Evolutionary conservation across 1,140 invertebrate species (phyloP).

Genomic region (Tenebrio molitor): DNA sequence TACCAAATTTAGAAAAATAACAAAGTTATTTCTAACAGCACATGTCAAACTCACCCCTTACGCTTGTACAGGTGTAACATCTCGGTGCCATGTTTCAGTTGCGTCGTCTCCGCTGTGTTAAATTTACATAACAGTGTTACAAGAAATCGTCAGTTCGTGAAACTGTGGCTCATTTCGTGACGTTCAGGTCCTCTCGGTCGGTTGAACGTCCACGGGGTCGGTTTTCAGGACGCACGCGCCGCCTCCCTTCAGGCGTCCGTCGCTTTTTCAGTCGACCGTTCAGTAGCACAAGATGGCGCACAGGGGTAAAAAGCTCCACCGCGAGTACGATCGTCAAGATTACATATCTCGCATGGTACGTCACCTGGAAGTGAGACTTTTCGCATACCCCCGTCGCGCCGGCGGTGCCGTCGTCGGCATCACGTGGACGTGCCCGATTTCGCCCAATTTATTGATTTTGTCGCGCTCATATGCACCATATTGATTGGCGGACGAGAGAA

Average conservation of each 20-base stretch:
- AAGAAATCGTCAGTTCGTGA: no score
- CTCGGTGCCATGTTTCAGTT: no score
- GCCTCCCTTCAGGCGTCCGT: conserved; percentile 47
- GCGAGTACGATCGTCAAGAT: conserved; percentile 48
- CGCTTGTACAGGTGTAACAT: no score
- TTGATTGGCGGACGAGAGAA: conserved; percentile 44
- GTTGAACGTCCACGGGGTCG: background rate
- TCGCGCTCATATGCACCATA: conserved; percentile 20
- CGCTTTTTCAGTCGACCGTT: conserved; percentile 1
- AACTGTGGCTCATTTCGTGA: no score
- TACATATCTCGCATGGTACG: conserved; percentile 61
- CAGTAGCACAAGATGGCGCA: conserved; percentile 61
- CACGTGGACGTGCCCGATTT: background rate
- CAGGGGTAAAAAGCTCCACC: conserved; percentile 52
- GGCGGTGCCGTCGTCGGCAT: background rate
- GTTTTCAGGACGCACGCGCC: conserved; percentile 23
- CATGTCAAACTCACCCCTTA: no score
- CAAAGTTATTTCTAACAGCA: no score
- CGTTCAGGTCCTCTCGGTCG: no score
- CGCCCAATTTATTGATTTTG: conserved; percentile 20
- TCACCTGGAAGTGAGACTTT: conserved; percentile 35
- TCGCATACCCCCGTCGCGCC: background rate
- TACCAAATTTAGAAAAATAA: no score
- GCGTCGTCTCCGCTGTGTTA: no score
- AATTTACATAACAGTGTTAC: no score